Base-by-base conservation (phyloP, 2,888 invertebrate genomes). In the Scaptomyza cyrtandrae region DNA sequence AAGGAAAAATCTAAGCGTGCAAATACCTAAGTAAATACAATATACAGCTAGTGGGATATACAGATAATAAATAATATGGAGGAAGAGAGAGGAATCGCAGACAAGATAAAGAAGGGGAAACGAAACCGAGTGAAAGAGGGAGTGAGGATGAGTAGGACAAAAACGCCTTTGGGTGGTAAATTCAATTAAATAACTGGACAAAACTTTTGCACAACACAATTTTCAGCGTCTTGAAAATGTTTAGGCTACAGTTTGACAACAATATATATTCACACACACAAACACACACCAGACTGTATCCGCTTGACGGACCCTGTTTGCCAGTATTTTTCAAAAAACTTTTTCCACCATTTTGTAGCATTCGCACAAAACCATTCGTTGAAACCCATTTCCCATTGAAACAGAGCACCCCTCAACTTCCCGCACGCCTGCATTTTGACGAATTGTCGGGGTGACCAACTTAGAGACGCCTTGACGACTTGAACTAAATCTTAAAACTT, bases 151-250 rank as follows among this genome's bases (percentile, higher is more conserved):
- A 7, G n/a, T 7, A 24, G 14, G 43, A 13, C n/a, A 6, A 6
- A 63, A 64, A 80, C 70, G 89, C 86, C 89, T 78, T 89, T 65
- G 83, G 83, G 82, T 89, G 72, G 70, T 69, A 89, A 84, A 84
- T 89, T 84, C 83, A 84, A 84, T 84, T 89, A 84, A 84, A 84
- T 85, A 84, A 89, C 88, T 85, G 76, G 53, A 78, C 56, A 75
- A 68, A 82, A 83, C 80, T 52, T 88, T 89, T 85, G 39, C 44
- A 60, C 69, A 80, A 80, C 69, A 84, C 50, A 66, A 84, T 81
- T 43, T 66, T 71, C 80, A 77, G 52, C 68, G 67, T 88, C 82
- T 88, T 88, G 87, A 80, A 56, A 76, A 85, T 81, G 71, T 64
- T 66, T 85, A 71, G 45, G 89, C 71, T 70, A 85, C 86, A 85